Evolutionary conservation across 2,888 invertebrate genomes (phyloP), one percentile per base, ranked within the genome.

Genomic region (Melanchra persicariae): DNA sequence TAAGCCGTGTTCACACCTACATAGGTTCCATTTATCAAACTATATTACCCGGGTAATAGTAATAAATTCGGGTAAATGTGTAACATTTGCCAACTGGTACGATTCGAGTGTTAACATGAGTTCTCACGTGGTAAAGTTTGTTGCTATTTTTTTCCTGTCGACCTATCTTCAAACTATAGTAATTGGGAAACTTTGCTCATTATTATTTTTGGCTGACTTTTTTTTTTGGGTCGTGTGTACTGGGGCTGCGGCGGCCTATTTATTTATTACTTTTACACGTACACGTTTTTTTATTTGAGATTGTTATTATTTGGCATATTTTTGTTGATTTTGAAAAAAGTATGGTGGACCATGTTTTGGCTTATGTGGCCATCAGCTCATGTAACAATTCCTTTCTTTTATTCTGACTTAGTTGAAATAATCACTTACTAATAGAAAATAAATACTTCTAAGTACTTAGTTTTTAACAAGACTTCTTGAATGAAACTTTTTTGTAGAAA

Each of bases 161-260:
- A 87, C 86, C 87, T 87, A 89, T 92, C 91, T 90, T 88, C 87
- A 88, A 93, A 94, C 93, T 95, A 93, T 91, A 89, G 90, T 95
- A 95, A 95, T 95, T 95, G 95, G 94, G 87, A 92, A 95, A 95
- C 84, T 95, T 95, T 89, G 88, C 93, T 95, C 95, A 95, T 95
- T 95, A 95, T 94, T 91, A 93, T 93, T 92, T 92, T 93, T 79
- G 91, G 88, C 80, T 84, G 85, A 91, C 87, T 89, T 90, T 91
- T 89, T n/a, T 91, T 89, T 89, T 88, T 74, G 72, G 73, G 74
- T 77, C 71, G 64, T 74, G 69, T 62, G 59, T 80, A 24, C 43
- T 64, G 24, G 43, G 43, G 1, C 51, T 57, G 4, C 52, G 10
- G 34, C 15, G 57, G 37, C 15, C n/a, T 34, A 22, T 55, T 55